These are phyloP conservation scores for Gymnopithys bicolor DNA, from an alignment of 2,797 vertebrate species.

Conservation along the genomic window DNA sequence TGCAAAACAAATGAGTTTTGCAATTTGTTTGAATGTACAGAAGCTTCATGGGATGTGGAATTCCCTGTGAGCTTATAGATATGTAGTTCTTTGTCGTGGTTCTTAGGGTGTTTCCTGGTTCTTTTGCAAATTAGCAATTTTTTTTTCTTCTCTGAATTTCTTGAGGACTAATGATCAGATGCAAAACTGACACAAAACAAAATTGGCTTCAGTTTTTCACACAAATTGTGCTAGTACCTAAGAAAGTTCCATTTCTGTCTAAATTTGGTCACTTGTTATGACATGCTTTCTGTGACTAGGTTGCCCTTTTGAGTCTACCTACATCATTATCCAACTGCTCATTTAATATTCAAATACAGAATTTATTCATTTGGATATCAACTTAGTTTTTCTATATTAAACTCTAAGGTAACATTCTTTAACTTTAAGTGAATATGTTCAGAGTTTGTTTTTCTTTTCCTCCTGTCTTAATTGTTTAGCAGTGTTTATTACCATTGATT, in stretches of 20 bases:
- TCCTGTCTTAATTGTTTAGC: not conserved
- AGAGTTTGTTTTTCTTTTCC: accelerated
- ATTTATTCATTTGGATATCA: not conserved
- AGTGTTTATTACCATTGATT: not conserved
- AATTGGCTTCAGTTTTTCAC: not conserved
- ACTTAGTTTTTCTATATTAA: not conserved
- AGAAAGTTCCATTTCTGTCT: not conserved
- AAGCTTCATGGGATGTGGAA: not conserved
- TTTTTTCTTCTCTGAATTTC: not conserved
- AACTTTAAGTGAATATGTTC: not conserved
- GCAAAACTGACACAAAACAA: not conserved
- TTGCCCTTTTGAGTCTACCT: not conserved
- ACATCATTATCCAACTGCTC: not conserved
- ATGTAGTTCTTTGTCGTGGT: not conserved
- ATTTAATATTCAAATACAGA: not conserved
- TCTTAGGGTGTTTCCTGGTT: not conserved
- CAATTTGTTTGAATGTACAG: not conserved
- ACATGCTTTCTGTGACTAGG: not conserved
- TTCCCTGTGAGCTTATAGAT: not conserved
- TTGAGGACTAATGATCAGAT: not conserved
- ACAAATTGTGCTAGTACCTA: not conserved
- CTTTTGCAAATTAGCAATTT: not conserved
- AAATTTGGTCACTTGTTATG: not conserved
- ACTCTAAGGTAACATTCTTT: not conserved
- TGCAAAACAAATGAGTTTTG: not conserved